These are phyloP conservation scores for Xestia xanthographa DNA, from an alignment of 2,888 invertebrate species.

Conservation along the genomic window DNA sequence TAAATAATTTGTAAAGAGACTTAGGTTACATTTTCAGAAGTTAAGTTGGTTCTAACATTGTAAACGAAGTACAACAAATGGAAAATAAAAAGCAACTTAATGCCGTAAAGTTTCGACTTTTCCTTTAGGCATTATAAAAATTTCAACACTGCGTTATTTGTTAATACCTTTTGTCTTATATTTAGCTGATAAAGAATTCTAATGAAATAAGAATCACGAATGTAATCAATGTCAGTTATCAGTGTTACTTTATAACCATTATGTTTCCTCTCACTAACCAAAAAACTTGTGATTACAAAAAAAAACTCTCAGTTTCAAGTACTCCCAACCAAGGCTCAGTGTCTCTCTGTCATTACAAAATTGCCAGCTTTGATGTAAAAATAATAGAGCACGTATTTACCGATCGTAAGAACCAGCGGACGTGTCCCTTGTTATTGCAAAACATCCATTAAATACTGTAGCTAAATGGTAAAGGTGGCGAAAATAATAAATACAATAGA, in stretches of 20 bases:
- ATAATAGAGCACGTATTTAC: constrained; percentile 81
- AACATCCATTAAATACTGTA: constrained; percentile 64
- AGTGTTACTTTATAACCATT: neutral
- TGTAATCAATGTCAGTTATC: neutral
- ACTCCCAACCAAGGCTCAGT: constrained; percentile 72
- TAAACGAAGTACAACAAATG: too few relatives aligned
- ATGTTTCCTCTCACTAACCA: neutral
- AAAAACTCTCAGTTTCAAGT: constrained; percentile 49
- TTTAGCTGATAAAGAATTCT: neutral
- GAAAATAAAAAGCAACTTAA: neutral
- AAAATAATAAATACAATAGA: constrained; percentile 37
- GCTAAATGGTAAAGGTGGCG: constrained; percentile 31
- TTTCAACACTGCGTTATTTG: neutral
- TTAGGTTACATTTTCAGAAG: too few relatives aligned
- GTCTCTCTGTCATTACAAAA: constrained; percentile 74
- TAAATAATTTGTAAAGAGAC: too few relatives aligned
- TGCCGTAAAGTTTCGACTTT: neutral
- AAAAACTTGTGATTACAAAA: constrained; percentile 26
- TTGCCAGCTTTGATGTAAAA: constrained; percentile 79
- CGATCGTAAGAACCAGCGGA: constrained; percentile 71
- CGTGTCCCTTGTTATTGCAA: constrained; percentile 74
- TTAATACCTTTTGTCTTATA: neutral
- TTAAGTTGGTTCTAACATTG: too few relatives aligned
- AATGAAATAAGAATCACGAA: neutral
- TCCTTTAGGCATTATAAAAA: too few relatives aligned